These are phyloP conservation scores for Troilus luridus DNA, from an alignment of 2,888 invertebrate genomes.

Conservation along the genomic window DNA sequence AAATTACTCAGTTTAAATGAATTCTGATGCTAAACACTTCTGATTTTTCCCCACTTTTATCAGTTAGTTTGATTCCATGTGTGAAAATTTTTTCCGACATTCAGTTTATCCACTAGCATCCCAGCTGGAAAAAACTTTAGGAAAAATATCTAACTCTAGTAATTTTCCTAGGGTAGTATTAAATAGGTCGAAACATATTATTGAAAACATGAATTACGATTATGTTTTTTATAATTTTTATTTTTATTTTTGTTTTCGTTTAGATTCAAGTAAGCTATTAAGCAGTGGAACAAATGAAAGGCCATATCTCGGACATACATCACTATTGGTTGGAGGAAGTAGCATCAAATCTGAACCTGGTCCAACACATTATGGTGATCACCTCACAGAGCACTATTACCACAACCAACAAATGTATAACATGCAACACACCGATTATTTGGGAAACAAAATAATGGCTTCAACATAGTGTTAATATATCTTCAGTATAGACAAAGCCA, in stretches of 20 bases:
- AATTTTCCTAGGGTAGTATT: too few species aligned
- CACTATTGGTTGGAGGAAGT: slow-evolving; percentile 70
- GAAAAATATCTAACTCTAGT: too few species aligned
- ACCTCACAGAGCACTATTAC: slow-evolving; percentile 68
- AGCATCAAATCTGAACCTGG: slow-evolving; percentile 70
- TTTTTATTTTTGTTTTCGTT: slow-evolving; percentile 34
- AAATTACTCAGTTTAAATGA: too few species aligned
- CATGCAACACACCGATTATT: slow-evolving; percentile 64
- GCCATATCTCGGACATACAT: slow-evolving; percentile 75
- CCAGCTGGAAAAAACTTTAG: too few species aligned
- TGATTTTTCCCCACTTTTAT: too few species aligned
- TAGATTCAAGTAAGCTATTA: slow-evolving; percentile 59
- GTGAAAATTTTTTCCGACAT: too few species aligned
- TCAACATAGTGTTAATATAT: slow-evolving; percentile 62
- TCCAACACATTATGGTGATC: slow-evolving; percentile 65
- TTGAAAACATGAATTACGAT: not conserved
- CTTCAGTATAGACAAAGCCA: slow-evolving; percentile 33
- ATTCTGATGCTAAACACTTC: too few species aligned
- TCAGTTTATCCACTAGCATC: too few species aligned
- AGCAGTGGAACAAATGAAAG: slow-evolving; percentile 65
- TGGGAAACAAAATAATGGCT: slow-evolving; percentile 66
- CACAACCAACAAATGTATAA: slow-evolving; percentile 68
- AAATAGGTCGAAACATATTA: not conserved
- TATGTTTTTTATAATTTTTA: not conserved
- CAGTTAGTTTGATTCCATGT: too few species aligned